Conservation (phyloP, 1,140 invertebrate genomes). For the Drosophila grimshawi region DNA sequence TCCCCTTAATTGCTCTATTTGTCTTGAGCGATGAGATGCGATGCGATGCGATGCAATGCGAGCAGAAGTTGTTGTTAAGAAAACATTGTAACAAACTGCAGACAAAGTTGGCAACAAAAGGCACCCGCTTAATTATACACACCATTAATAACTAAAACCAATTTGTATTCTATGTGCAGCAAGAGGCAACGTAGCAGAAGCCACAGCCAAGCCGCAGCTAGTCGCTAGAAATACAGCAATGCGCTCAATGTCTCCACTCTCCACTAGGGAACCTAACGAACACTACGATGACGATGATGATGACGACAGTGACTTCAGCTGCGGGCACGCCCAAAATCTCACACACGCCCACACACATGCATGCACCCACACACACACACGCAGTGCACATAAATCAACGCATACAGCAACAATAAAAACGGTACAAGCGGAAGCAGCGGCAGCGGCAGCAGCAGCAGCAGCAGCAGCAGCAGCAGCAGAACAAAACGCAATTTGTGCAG, state of each 20-base stretch:
- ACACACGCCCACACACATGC: conserved; percentile 31
- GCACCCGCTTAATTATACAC: conserved; percentile 80
- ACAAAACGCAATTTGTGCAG: conserved; percentile 73
- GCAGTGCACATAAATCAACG: conserved; percentile 71
- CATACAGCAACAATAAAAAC: conserved; percentile 66
- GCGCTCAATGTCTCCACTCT: conserved; percentile 51
- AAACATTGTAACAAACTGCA: conserved; percentile 77
- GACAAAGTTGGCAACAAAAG: conserved; percentile 81
- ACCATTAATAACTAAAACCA: conserved; percentile 83
- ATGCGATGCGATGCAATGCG: conserved; percentile 53
- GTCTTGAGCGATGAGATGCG: conserved; percentile 38
- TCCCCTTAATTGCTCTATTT: conserved; percentile 5
- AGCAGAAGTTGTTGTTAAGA: conserved; percentile 81
- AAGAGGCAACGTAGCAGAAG: conserved; percentile 27
- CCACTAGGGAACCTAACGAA: conserved; percentile 31
- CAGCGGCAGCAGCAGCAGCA: conserved; percentile 6
- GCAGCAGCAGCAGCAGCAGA: conserved; percentile 17
- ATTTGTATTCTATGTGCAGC: conserved; percentile 69
- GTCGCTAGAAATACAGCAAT: conserved; percentile 4
- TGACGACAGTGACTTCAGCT: conserved; percentile 13
- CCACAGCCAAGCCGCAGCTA: background rate
- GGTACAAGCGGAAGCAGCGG: conserved; percentile 35
- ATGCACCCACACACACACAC: conserved; percentile 33
- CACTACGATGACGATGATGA: background rate
- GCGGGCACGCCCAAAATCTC: conserved; percentile 17